Conservation (phyloP, 2,888 invertebrate species). For the Philopedon plagiatum region DNA sequence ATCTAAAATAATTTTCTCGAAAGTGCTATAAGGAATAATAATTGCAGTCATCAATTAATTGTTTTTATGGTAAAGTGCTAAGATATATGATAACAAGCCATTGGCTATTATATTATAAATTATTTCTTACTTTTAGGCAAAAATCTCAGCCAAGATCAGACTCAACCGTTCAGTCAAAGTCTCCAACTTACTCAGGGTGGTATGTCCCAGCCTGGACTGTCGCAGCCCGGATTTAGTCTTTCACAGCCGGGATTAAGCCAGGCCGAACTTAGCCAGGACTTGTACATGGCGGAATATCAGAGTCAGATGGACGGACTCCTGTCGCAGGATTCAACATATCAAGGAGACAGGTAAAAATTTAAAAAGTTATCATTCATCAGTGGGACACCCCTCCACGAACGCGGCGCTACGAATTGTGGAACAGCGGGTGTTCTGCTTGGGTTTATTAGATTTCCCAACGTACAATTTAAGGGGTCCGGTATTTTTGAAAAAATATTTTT, state of each 20-base stretch:
- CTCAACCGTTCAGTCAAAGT: conserved; percentile 75
- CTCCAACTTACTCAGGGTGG: conserved; percentile 78
- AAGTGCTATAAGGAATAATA: not conserved
- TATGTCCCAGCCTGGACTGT: conserved; percentile 83
- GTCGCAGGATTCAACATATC: conserved; percentile 82
- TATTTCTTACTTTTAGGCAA: conserved; percentile 40
- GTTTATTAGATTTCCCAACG: too few species aligned
- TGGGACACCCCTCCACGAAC: too few species aligned
- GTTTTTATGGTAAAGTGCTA: too few species aligned
- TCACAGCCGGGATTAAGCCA: conserved; percentile 81
- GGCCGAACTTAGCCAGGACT: conserved; percentile 85
- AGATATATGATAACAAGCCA: too few species aligned
- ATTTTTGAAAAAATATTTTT: too few species aligned
- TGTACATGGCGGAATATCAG: conserved; percentile 87
- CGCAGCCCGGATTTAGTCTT: conserved; percentile 77
- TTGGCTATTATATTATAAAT: too few species aligned
- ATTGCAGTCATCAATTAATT: too few species aligned
- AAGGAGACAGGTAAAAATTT: conserved; percentile 70
- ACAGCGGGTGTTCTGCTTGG: too few species aligned
- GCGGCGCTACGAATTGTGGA: too few species aligned
- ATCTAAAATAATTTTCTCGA: too few species aligned
- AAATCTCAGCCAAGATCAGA: conserved; percentile 65
- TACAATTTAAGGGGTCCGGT: too few species aligned
- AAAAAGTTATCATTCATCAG: not conserved
- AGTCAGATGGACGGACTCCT: conserved; percentile 96